Base-by-base conservation (phyloP, 1,140 invertebrate genomes). In the Euglossa dilemma region DNA sequence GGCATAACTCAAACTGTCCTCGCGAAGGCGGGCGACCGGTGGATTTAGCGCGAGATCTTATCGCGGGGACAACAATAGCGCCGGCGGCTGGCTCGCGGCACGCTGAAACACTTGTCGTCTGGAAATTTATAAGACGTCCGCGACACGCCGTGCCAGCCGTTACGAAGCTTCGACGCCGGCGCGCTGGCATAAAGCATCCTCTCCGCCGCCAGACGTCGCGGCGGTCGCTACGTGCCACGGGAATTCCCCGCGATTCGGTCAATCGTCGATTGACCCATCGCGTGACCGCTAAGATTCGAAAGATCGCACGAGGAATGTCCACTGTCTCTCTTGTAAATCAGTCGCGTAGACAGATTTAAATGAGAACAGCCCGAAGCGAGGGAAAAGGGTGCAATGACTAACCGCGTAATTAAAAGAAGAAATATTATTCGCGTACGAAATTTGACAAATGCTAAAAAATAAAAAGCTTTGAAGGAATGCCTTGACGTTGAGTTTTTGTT, bases 41-140 rank as follows among this genome's bases (percentile, higher is more conserved):
- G 88, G 85, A 91, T 91, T 90, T 90, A 91, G 76, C 90, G 85
- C 85, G 79, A 89, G 90, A 91, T 91, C 90, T 91, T 91, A 91
- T 91, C 90, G 86, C 75, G 23, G 63, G 75, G 90, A 91, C 89
- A 91, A 91, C 89, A 91, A 91, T 91, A 90, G 90, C 90, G 79
- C 84, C 83, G 86, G 69, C 76, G 81, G 76, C 61, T 59, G 78
- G 69, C 70, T 74, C 56, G 69, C 57, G 67, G 70, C 70, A 85
- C 67, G 25, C 76, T 89, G 89, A 84, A 90, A 91, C 89, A 90
- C 90, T 91, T 91, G 90, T 91, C 86, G 90, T 83, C 82, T 64
- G 73, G 56, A 75, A 89, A 89, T 89, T 89, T 89, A 89, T 89
- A 89, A 89, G 80, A 78, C 85, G 84, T 85, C 72, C 76, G 70